phyloP scores from a whole-genome alignment of 2,888 invertebrate genomes.

The Pandemis cinnamomeana region DNA sequence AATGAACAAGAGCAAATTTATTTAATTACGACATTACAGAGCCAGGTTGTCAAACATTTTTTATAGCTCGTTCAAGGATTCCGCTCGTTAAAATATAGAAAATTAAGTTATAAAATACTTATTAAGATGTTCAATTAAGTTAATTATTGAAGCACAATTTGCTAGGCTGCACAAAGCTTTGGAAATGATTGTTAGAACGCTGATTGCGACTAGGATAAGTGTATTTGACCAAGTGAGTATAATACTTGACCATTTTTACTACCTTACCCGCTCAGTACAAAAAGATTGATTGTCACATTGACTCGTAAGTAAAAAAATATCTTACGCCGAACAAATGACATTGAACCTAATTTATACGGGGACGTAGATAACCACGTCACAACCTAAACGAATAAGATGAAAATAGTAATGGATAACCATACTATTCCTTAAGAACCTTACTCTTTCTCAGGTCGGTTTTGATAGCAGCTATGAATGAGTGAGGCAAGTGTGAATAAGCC shows the following conservation, averaged over 20 bases:
- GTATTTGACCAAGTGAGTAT: too few species aligned
- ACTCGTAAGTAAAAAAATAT: too few species aligned
- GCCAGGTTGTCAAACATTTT: conserved; percentile 30
- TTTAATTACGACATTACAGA: conserved; percentile 37
- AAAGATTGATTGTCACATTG: too few species aligned
- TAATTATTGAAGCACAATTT: neutral
- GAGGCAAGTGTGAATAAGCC: neutral
- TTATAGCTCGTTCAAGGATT: conserved; percentile 23
- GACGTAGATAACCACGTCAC: too few species aligned
- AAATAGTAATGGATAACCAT: too few species aligned
- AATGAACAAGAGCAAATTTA: conserved; percentile 17
- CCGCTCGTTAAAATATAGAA: conserved; percentile 10
- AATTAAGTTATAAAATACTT: neutral
- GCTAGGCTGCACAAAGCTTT: neutral
- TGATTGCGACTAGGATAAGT: too few species aligned
- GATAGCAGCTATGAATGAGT: neutral
- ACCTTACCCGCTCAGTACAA: too few species aligned
- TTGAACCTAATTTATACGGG: too few species aligned
- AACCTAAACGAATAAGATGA: too few species aligned
- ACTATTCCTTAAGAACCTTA: neutral
- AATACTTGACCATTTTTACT: too few species aligned
- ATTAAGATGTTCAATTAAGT: neutral
- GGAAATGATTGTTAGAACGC: too few species aligned
- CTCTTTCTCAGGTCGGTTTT: neutral
- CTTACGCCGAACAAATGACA: too few species aligned